Percentiles rank a stretch among this genome's conserved stretches.
These are phyloP conservation scores for Lordiphosa fenestrarum DNA, from an alignment of 2,888 invertebrate species.

Conservation along the genomic window DNA sequence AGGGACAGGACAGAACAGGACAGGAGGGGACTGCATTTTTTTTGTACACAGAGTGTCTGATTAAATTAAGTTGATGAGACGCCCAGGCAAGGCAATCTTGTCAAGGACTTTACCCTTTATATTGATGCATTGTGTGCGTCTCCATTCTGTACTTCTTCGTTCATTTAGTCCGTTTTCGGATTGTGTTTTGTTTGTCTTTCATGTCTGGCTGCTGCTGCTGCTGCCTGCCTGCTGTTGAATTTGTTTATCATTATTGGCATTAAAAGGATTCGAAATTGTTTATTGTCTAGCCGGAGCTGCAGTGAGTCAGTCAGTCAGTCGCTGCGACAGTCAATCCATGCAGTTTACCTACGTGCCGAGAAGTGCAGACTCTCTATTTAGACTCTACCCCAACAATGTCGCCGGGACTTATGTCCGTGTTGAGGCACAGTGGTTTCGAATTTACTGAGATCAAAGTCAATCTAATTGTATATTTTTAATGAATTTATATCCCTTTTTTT, in stretches of 20 bases:
- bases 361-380: conserved; percentile 37
- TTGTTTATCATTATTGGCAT: conserved; percentile 76
- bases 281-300: conserved; percentile 61
- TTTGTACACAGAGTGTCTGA: conserved; percentile 73
- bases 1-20: conserved; percentile 10
- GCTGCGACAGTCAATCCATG: conserved; percentile 29
- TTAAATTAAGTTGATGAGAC: conserved; percentile 76
- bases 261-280: conserved; percentile 75
- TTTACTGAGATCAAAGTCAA: conserved; percentile 10
- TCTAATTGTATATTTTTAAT: no score
- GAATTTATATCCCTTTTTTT: background rate
- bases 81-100: conserved; percentile 25
- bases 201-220: conserved; percentile 23
- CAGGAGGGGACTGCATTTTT: conserved; percentile 38
- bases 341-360: conserved; percentile 41
- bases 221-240: conserved; percentile 43
- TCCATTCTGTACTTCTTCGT: conserved; percentile 48
- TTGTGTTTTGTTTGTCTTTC: conserved; percentile 57
- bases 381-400: conserved; percentile 46
- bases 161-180: conserved; percentile 58
- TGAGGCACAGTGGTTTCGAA: conserved; percentile 24
- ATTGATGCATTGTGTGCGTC: conserved; percentile 62
- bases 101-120: conserved; percentile 64
- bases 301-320: conserved; percentile 39
- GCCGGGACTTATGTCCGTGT: conserved; percentile 47